Percentiles rank a stretch among this genome's conserved stretches.
phyloP scores from a whole-genome alignment of 2,888 invertebrate genomes.

The Strigamia maritima region DNA sequence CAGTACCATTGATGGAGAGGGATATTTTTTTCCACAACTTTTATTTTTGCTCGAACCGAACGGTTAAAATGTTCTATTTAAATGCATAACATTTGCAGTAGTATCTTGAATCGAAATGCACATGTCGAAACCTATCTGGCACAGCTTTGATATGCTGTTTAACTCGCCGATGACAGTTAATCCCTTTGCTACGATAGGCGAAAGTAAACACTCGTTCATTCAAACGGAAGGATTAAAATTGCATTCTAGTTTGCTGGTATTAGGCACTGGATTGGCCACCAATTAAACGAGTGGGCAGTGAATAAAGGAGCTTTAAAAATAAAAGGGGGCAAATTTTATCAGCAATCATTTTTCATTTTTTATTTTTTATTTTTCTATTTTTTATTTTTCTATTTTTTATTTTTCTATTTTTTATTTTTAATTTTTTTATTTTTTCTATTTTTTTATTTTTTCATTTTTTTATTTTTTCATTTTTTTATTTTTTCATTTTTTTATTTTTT shows the following conservation, averaged over 20 bases:
- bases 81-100: not conserved
- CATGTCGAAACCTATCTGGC: not conserved
- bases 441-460: too few species aligned
- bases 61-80: slow-evolving; percentile 4
- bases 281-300: not conserved
- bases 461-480: too few species aligned
- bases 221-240: not conserved
- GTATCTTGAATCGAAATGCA: not conserved
- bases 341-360: too few species aligned
- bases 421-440: too few species aligned
- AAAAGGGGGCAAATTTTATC: too few species aligned
- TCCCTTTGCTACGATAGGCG: not conserved
- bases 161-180: not conserved
- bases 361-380: too few species aligned
- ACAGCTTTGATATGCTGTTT: not conserved
- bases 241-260: not conserved
- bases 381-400: too few species aligned
- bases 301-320: not conserved
- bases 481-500: too few species aligned
- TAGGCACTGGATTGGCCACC: not conserved
- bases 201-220: not conserved
- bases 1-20: not conserved
- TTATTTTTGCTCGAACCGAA: not conserved
- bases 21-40: not conserved
- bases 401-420: too few species aligned